Base-by-base conservation (phyloP, 2,797 vertebrate species). In the Bucorvus abyssinicus region DNA sequence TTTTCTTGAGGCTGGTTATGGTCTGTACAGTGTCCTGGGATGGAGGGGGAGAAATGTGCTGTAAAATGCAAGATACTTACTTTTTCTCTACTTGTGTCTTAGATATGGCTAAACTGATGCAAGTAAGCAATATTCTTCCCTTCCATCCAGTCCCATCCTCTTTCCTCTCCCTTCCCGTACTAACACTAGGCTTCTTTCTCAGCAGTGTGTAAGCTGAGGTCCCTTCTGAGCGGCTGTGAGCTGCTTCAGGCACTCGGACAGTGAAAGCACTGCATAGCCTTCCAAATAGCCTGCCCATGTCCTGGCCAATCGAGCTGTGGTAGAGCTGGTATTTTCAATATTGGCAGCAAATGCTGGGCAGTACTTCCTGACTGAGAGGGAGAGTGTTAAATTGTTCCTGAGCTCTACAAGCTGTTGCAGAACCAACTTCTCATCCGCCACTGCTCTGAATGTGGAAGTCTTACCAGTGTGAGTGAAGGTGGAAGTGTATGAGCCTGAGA, bases 201-300 rank as follows among this genome's bases (percentile, higher is more conserved):
- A 0, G 45, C 45, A 45, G 22, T 0, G 0, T 16, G 26, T 32
- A 18, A 42, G 11, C 42, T 45, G 77, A 89, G 34, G 47, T 70
- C 49, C 7, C 65, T 75, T 44, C 63, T 49, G 52, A 7, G 34
- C 0, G 7, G 3, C 78, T 50, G 14, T 34, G 50, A 69, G 57
- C 77, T 84, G 38, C 70, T 63, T 60, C 65, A 64, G 49, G 36
- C 24, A 12, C 9, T 30, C 30, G 18, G 68, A 7, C 16, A 24
- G 29, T 36, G 45, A 60, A 52, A 55, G 52, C 52, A 6, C 24
- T 59, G 9, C 9, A 9, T 17, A 24, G 55, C 24, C n/a, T 79
- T 70, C 59, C 44, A 63, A 27, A 80, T 3, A 74, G 38, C 52
- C 68, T 84, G 67, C 22, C 34, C 17, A 1, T 44, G 14, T 7